Evolutionary conservation across 2,888 invertebrate species (phyloP).

Genomic region (Stomorhina lunata): DNA sequence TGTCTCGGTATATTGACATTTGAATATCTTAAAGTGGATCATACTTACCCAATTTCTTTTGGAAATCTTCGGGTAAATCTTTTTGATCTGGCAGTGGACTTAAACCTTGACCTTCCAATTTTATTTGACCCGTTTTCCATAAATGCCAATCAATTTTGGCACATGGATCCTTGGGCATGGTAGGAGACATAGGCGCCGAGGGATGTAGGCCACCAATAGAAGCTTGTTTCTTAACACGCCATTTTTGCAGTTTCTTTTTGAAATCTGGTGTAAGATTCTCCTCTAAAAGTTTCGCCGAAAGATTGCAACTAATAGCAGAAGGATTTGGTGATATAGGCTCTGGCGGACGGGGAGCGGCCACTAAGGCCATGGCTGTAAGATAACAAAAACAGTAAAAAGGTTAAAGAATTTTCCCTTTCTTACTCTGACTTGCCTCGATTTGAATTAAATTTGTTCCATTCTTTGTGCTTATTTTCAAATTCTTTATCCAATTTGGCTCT

Average conservation of each 20-base stretch:
- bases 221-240: constrained; percentile 84
- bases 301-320: constrained; percentile 71
- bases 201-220: constrained; percentile 71
- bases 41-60: constrained; percentile 86
- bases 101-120: constrained; percentile 78
- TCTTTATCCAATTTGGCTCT: constrained; percentile 87
- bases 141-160: constrained; percentile 83
- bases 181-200: constrained; percentile 68
- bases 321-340: constrained; percentile 73
- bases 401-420: neutral
- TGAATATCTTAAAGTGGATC: neutral
- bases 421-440: constrained; percentile 69
- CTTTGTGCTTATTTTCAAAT: constrained; percentile 86
- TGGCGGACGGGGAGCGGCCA: constrained; percentile 69
- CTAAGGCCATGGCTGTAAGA: constrained; percentile 60
- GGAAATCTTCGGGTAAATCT: constrained; percentile 89
- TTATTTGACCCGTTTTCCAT: constrained; percentile 81
- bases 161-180: constrained; percentile 76
- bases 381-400: neutral
- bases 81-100: constrained; percentile 83
- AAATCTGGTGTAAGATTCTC: constrained; percentile 89
- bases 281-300: constrained; percentile 80
- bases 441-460: constrained; percentile 81
- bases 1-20: neutral
- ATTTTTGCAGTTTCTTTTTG: constrained; percentile 91